phyloP scores from a whole-genome alignment of 2,888 invertebrate genomes.

The Zhuqinia jingwanae region DNA sequence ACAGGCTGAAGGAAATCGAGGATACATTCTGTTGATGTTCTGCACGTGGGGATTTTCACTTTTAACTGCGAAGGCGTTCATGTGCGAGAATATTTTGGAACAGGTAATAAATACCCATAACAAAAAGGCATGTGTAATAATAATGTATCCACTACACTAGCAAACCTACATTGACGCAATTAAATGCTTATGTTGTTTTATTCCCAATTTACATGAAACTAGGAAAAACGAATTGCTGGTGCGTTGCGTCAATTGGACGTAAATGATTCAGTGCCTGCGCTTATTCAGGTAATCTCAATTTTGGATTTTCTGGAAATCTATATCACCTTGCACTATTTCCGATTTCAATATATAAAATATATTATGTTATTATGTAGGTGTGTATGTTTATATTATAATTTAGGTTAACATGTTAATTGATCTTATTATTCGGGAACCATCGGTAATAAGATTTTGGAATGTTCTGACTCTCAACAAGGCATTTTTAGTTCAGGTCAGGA shows the following conservation, averaged over 20 bases:
- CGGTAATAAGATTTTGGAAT: slow-evolving; percentile 56
- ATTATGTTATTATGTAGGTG: too few relatives aligned
- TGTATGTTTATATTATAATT: too few relatives aligned
- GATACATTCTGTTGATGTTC: slow-evolving; percentile 30
- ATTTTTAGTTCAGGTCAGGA: slow-evolving; percentile 59
- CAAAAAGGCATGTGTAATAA: too few relatives aligned
- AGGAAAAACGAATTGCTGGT: slow-evolving; percentile 43
- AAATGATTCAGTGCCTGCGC: slow-evolving; percentile 5
- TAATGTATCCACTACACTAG: too few relatives aligned
- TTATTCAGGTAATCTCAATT: slow-evolving; percentile 39
- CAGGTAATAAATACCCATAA: slow-evolving; percentile 30
- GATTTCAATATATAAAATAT: too few relatives aligned
- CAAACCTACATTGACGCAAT: too few relatives aligned
- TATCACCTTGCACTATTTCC: background rate
- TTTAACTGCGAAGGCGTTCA: slow-evolving; percentile 39
- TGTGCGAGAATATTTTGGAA: slow-evolving; percentile 32
- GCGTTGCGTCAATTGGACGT: slow-evolving; percentile 36
- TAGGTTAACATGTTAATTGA: slow-evolving; percentile 59
- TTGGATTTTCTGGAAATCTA: too few relatives aligned
- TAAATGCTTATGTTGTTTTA: too few relatives aligned
- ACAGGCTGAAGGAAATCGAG: slow-evolving; percentile 14
- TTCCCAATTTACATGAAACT: too few relatives aligned
- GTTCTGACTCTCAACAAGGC: slow-evolving; percentile 54
- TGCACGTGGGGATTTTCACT: slow-evolving; percentile 44
- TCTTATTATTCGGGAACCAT: slow-evolving; percentile 50